These are phyloP conservation scores for Caerostris darwini DNA, from an alignment of 1,140 invertebrate genomes.

Conservation along the genomic window DNA sequence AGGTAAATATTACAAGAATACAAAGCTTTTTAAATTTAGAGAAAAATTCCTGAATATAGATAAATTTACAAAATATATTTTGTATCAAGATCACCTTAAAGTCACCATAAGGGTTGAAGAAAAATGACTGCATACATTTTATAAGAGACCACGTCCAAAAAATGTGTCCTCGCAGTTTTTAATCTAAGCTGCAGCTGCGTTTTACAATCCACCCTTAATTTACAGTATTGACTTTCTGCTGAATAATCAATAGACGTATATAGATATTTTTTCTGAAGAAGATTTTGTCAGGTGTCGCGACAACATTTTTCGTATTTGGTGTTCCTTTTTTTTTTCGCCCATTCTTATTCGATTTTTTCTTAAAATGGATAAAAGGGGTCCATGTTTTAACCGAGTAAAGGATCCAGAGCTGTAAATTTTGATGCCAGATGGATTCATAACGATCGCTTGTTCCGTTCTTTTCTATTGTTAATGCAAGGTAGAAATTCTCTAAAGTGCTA, in stretches of 20 bases:
- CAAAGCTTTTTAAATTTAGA: too few relatives aligned
- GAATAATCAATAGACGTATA: slow-evolving; percentile 2
- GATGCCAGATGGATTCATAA: not conserved
- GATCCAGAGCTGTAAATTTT: not conserved
- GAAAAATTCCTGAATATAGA: too few relatives aligned
- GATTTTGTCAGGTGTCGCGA: not conserved
- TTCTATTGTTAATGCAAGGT: too few relatives aligned
- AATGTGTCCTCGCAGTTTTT: not conserved
- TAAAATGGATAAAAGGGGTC: not conserved
- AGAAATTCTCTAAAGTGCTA: too few relatives aligned
- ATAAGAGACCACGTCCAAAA: not conserved
- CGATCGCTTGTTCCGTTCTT: not conserved
- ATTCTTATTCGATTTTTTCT: slow-evolving; percentile 3
- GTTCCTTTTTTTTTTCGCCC: not conserved
- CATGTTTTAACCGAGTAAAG: not conserved
- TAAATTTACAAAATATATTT: too few relatives aligned
- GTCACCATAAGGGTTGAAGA: too few relatives aligned
- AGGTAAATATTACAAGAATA: too few relatives aligned
- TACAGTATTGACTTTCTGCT: slow-evolving; percentile 13
- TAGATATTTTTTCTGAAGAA: not conserved
- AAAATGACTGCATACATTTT: too few relatives aligned
- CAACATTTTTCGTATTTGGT: not conserved
- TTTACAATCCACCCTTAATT: not conserved
- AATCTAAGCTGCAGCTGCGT: not conserved
- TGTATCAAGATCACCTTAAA: too few relatives aligned